Base-by-base conservation (phyloP, 2,797 vertebrate species). In the Falco biarmicus region DNA sequence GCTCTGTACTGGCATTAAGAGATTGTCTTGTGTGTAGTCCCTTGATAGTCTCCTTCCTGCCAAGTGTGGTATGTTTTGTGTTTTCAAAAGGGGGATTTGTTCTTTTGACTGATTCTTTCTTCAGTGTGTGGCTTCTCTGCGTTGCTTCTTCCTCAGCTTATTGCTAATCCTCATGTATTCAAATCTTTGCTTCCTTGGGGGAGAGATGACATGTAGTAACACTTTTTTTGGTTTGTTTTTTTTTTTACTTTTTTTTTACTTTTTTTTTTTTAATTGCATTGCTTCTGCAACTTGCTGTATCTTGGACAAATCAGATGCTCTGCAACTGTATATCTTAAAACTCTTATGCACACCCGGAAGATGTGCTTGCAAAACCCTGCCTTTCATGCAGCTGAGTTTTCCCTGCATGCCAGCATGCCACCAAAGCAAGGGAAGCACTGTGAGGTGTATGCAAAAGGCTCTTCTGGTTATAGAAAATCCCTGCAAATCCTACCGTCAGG, bases 71-170 rank as follows among this genome's bases (percentile, higher is more conserved):
- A 66, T 56, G 18, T 37, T 84, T 94, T 89, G 48, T 88, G 41
- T 78, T 91, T 94, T 71, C 2, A 4, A 84, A 90, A 92, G 74
- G 37, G 14, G 37, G 77, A 89, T 96, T 94, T 96, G 71, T 92
- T 93, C 81, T 70, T 87, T n/a, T 96, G 80, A 70, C 70, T 73
- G 74, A 70, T 75, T 87, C 61, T 68, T 77, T 65, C 75, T 91
- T 89, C 66, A 77, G 14, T 20, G 8, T 51, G 43, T 19, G 60
- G 45, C 45, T 87, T 66, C 60, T 88, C 15, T 37, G 54, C 54
- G 21, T 48, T 84, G 20, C 48, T 90, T 51, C 53, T 94, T 94
- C 59, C 39, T 93, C 56, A 91, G 43, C 1, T 77, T 77, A 24
- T 47, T 87, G 54, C 18, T 94, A 88, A 93, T 91, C 51, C 53